Percentiles rank a stretch among this genome's conserved stretches.
These are phyloP conservation scores for Drosophila mojavensis DNA, from an alignment of 1,140 invertebrate genomes.

Conservation along the genomic window DNA sequence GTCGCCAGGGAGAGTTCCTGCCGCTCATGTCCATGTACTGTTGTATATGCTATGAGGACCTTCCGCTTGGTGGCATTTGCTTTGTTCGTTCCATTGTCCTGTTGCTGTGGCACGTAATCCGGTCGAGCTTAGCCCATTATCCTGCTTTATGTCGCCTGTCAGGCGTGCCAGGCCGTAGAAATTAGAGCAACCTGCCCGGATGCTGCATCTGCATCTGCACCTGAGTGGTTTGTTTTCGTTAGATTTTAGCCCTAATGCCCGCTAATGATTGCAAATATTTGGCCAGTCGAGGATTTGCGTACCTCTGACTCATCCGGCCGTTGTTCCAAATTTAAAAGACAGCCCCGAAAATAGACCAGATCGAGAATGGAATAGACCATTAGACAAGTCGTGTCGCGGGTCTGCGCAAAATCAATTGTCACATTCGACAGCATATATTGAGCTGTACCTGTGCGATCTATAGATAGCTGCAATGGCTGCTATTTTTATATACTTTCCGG, in stretches of 20 bases:
- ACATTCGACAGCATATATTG: slow-evolving; percentile 77
- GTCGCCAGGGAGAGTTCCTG: slow-evolving; percentile 7
- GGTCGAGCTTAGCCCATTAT: slow-evolving; percentile 69
- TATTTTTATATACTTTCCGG: slow-evolving; percentile 47
- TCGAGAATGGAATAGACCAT: neutral
- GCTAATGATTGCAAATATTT: slow-evolving; percentile 78
- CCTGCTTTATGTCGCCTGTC: slow-evolving; percentile 73
- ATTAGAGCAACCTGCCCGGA: slow-evolving; percentile 72
- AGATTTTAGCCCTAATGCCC: slow-evolving; percentile 59
- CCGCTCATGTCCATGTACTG: slow-evolving; percentile 3
- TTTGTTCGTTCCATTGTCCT: slow-evolving; percentile 34
- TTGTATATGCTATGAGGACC: neutral
- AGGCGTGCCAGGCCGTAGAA: slow-evolving; percentile 36
- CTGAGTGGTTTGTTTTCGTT: slow-evolving; percentile 34
- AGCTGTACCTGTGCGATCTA: slow-evolving; percentile 48
- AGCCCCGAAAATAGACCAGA: slow-evolving; percentile 50
- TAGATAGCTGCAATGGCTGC: slow-evolving; percentile 44
- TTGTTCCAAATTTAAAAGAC: slow-evolving; percentile 62
- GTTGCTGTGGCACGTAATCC: slow-evolving; percentile 50
- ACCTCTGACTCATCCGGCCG: slow-evolving; percentile 52
- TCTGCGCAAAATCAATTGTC: slow-evolving; percentile 74
- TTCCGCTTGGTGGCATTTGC: slow-evolving; percentile 18
- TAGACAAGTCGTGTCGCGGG: slow-evolving; percentile 34
- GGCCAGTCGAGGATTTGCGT: slow-evolving; percentile 55
- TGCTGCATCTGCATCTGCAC: neutral